Evolutionary conservation across 2,797 vertebrate species (phyloP).

Genomic region (Neomorphus geoffroyi): DNA sequence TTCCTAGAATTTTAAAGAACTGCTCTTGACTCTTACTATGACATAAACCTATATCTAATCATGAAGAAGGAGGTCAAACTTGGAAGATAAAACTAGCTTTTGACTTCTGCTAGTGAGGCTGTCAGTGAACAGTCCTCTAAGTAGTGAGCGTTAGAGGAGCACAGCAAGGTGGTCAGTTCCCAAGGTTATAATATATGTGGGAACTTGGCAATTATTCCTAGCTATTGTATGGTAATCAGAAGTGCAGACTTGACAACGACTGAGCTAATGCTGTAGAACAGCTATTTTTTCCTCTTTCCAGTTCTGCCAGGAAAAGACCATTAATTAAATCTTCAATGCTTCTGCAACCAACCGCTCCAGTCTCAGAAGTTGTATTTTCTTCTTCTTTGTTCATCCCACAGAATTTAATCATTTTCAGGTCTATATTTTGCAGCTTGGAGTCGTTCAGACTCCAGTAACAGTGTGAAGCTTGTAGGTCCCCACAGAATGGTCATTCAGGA

Average conservation of each 20-base stretch:
- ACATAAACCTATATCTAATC: not conserved
- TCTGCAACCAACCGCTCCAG: not conserved
- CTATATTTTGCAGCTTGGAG: not conserved
- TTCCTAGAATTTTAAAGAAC: not conserved
- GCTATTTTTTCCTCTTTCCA: not conserved
- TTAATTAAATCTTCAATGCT: not conserved
- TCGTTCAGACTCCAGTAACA: not conserved
- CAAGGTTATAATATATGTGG: not conserved
- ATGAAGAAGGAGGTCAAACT: fast-evolving
- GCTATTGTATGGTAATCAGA: not conserved
- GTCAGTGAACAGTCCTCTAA: not conserved
- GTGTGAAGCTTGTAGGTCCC: not conserved
- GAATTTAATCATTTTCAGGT: not conserved
- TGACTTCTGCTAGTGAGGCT: not conserved
- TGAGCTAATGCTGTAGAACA: not conserved
- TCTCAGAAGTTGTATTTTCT: not conserved
- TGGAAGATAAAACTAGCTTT: not conserved
- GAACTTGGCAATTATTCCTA: not conserved
- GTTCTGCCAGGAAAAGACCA: not conserved
- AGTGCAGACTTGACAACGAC: not conserved
- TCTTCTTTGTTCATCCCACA: not conserved
- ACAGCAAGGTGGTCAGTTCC: not conserved
- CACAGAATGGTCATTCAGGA: not conserved
- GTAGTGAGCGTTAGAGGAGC: not conserved
- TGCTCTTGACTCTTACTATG: not conserved